Percentiles rank a stretch among this genome's conserved stretches.
phyloP scores from a whole-genome alignment of 2,113 vertebrate genomes.

The Piliocolobus tephrosceles region DNA sequence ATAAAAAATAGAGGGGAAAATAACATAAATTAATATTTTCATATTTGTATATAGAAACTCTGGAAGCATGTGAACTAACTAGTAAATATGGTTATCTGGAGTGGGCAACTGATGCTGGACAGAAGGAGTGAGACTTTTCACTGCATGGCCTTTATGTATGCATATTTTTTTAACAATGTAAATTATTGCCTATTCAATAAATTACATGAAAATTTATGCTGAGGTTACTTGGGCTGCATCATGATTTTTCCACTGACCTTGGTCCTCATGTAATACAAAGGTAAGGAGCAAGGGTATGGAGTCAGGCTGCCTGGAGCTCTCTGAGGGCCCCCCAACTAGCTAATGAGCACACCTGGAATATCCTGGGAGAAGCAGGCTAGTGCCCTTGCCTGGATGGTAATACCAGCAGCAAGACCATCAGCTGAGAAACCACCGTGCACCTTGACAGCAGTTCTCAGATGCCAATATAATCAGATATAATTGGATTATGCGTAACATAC shows the following conservation, averaged over 20 bases:
- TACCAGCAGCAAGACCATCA: not conserved
- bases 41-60: not conserved
- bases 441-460: not conserved
- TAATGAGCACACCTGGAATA: not conserved
- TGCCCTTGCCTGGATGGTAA: fast-evolving
- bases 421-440: not conserved
- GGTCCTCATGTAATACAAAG: not conserved
- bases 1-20: not conserved
- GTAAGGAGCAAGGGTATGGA: not conserved
- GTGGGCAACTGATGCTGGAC: not conserved
- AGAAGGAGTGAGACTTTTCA: not conserved
- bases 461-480: not conserved
- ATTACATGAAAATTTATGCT: not conserved
- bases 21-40: not conserved
- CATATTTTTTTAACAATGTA: not conserved
- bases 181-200: not conserved
- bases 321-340: not conserved
- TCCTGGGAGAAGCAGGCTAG: not conserved
- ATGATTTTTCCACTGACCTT: not conserved
- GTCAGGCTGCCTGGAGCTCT: not conserved
- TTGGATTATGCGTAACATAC: not conserved
- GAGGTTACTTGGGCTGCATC: not conserved
- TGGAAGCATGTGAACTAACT: not conserved
- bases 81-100: not conserved
- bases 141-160: not conserved